These are phyloP conservation scores for Ibidorhyncha struthersii DNA, from an alignment of 2,113 vertebrate species.

Conservation along the genomic window DNA sequence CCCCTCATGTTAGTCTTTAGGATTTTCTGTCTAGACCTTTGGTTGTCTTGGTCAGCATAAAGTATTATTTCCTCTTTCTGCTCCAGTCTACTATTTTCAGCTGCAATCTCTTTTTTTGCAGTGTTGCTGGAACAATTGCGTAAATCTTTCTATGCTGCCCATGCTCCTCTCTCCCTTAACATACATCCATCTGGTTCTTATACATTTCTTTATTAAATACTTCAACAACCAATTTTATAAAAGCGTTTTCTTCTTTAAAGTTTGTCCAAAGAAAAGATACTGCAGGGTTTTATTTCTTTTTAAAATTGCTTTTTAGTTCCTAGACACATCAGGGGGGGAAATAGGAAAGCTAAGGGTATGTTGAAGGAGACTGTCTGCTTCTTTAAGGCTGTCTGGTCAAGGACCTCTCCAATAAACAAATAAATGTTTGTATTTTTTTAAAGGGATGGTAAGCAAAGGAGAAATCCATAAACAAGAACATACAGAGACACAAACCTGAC, in stretches of 20 bases:
- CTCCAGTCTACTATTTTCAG: background rate
- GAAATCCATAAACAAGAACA: background rate
- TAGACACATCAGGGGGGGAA: background rate
- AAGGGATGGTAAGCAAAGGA: background rate
- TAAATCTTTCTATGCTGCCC: background rate
- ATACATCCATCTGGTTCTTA: background rate
- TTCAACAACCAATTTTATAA: background rate
- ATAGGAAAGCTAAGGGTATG: background rate
- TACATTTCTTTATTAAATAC: background rate
- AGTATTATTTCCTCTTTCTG: background rate
- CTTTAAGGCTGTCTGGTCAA: background rate
- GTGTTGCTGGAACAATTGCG: background rate
- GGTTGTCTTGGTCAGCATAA: background rate
- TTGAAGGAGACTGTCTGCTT: background rate
- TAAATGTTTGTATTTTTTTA: background rate
- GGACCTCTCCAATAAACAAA: background rate
- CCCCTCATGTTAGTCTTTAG: background rate
- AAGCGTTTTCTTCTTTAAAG: background rate
- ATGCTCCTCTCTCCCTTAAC: background rate
- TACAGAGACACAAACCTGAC: background rate
- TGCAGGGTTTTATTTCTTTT: background rate
- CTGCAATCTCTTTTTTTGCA: background rate
- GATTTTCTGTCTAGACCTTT: background rate
- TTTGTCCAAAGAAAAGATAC: background rate
- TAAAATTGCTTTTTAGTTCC: background rate